Base-by-base conservation (phyloP, 2,113 vertebrate species). In the Menura novaehollandiae region DNA sequence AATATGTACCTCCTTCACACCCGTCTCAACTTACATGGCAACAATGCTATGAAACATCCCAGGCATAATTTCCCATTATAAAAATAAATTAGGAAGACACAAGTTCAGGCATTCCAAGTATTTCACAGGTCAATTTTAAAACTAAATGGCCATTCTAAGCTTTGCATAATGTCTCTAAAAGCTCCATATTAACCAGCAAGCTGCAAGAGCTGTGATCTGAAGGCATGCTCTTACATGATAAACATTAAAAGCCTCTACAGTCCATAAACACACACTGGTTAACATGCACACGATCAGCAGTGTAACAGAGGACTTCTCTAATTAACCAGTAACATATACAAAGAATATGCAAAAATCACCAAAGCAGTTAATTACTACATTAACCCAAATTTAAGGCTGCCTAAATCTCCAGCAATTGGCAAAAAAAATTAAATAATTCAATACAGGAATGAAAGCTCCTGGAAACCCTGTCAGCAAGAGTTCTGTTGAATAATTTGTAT, bases 171-270 rank as follows among this genome's bases (percentile, higher is more conserved):
- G 17, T 21, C 39, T 73, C 33, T 11, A 28, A 23, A n/a, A 55
- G 30, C 44, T 5, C 17, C 33, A 5, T 2, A 39, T 0, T 51
- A 51, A 64, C 35, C 33, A 85, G 13, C 7, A 2, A 78, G 10
- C 22, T 37, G 12, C 15, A 66, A 64, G 20, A 89, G n/a, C 27
- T 72, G 27, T 35, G 56, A 53, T 16, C 2, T 47, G 60, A 63
- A 81, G 28, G 32, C 15, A 20, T 11, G 13, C 9, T 59, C 37
- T 49, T 35, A 72, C 3, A 6, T 5, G 5, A 80, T 4, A 12
- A 64, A 64, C 2, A 15, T 16, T 66, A 51, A 64, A 79, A 74
- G 26, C 5, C 8, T 43, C 16, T 39, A 4, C 0, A 46, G 37
- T 33, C 32, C 83, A 60, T 27, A 69, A 21, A 68, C 6, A 58